Evolutionary conservation across 1,140 invertebrate genomes (phyloP), one percentile per base, ranked within the genome.

Genomic region (Asbolus verrucosus): DNA sequence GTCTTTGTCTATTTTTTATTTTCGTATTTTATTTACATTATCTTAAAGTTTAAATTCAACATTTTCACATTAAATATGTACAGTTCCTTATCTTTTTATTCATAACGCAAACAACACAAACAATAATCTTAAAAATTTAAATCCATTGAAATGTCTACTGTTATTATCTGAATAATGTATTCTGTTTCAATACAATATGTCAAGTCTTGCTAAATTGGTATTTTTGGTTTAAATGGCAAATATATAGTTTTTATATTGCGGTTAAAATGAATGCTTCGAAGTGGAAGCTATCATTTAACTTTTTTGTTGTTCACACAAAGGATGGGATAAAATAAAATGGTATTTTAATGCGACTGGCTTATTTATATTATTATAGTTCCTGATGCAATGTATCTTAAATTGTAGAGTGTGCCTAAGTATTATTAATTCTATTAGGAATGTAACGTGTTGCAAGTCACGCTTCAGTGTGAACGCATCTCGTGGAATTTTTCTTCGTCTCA

Each of bases 381-480:
- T n/a, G n/a, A n/a, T n/a, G n/a, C n/a, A n/a, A n/a, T n/a, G n/a
- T n/a, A n/a, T n/a, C n/a, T n/a, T n/a, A 18, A 50, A 18, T 21
- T 1, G 21, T 27, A n/a, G 46, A 54, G 46, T 54, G 46, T 54
- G 19, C 46, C 21, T 6, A 6, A 27, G 21, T 54, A n/a, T 11
- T 54, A 36, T 36, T 36, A 46, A 46, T 46, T 46, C 41, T n/a
- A 19, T 46, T 16, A 46, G 46, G 43, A 50, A 50, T 50, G 43
- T 50, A n/a, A 50, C 46, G 21, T 54, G 46, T 54, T 30, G 46
- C 46, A 54, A 54, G 46, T 54, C 46, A 54, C 46, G 46, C 21
- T 54, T 13, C 46, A 14, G 11, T 54, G 46, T 54, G 46, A 54
- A 54, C 46, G 46, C 46, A 54, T 54, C 46, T n/a, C 21, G n/a